Evolutionary conservation across 2,113 vertebrate species (phyloP).

Genomic region (Oncorhynchus nerka): DNA sequence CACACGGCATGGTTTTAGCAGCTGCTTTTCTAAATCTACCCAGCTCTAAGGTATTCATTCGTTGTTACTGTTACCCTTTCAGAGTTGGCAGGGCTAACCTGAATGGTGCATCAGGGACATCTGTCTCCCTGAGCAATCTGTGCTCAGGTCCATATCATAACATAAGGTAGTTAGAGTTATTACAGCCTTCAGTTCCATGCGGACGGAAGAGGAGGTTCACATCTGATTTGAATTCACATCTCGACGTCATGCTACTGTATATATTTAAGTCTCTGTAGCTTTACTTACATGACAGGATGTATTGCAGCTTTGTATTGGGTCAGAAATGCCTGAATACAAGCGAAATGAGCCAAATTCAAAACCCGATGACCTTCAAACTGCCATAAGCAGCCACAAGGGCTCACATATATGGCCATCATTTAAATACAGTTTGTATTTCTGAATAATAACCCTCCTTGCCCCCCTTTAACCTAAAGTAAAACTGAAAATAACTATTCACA

Average conservation of each 20-base stretch:
- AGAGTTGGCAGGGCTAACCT: conserved; percentile 61
- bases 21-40: conserved; percentile 65
- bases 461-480: background rate
- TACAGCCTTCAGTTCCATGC: conserved; percentile 17
- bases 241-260: conserved; percentile 6
- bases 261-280: background rate
- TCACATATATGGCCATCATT: background rate
- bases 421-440: background rate
- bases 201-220: background rate
- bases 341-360: background rate
- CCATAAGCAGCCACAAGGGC: background rate
- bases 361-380: background rate
- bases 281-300: background rate
- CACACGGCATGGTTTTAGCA: conserved; percentile 50
- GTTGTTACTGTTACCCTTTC: conserved; percentile 58
- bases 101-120: conserved; percentile 67
- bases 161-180: background rate
- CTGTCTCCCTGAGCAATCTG: conserved; percentile 69
- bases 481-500: background rate
- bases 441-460: background rate
- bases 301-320: background rate
- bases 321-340: background rate
- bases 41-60: conserved; percentile 58
- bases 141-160: conserved; percentile 43
- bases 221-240: conserved; percentile 32